Evolutionary conservation across 2,888 invertebrate genomes (phyloP).

Genomic region (Aricia artaxerxes): DNA sequence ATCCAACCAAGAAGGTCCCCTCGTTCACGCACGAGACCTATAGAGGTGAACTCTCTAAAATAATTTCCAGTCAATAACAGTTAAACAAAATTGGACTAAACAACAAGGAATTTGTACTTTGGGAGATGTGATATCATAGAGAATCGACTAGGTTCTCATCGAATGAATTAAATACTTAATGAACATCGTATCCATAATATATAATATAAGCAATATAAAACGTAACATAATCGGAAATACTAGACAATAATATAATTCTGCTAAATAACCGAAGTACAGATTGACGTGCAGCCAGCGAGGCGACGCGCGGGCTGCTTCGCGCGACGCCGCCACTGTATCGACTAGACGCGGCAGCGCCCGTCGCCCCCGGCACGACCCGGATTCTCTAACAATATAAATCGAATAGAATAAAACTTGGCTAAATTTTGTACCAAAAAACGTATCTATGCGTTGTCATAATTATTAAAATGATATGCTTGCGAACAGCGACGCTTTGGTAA

Average conservation of each 20-base stretch:
- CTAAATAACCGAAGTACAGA: slow-evolving; percentile 78
- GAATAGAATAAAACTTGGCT: slow-evolving; percentile 75
- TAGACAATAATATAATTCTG: slow-evolving; percentile 79
- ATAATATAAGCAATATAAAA: slow-evolving; percentile 81
- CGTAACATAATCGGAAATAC: slow-evolving; percentile 79
- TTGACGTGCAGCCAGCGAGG: slow-evolving; percentile 54
- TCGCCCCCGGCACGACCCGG: slow-evolving; percentile 60
- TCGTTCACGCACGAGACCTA: slow-evolving; percentile 40
- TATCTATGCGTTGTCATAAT: slow-evolving; percentile 65
- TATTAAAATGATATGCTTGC: slow-evolving; percentile 76
- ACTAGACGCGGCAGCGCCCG: slow-evolving; percentile 60
- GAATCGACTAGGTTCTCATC: slow-evolving; percentile 81
- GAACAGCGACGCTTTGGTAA: slow-evolving; percentile 77
- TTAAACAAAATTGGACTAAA: slow-evolving; percentile 82
- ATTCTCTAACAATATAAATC: slow-evolving; percentile 76
- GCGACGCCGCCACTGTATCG: slow-evolving; percentile 46
- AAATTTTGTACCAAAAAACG: slow-evolving; percentile 75
- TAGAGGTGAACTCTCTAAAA: slow-evolving; percentile 62
- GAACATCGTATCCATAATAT: slow-evolving; percentile 78
- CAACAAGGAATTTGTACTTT: slow-evolving; percentile 82
- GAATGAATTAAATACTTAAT: slow-evolving; percentile 80
- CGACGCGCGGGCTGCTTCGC: slow-evolving; percentile 39
- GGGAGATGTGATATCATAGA: slow-evolving; percentile 80
- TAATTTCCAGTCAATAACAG: slow-evolving; percentile 79
- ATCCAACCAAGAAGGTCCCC: slow-evolving; percentile 41